A percentile compares a stretch with the other conserved stretches of the same genome.
Evolutionary conservation across 2,797 vertebrate genomes (phyloP).

Genomic region (Gymnoscopelus braueri): DNA sequence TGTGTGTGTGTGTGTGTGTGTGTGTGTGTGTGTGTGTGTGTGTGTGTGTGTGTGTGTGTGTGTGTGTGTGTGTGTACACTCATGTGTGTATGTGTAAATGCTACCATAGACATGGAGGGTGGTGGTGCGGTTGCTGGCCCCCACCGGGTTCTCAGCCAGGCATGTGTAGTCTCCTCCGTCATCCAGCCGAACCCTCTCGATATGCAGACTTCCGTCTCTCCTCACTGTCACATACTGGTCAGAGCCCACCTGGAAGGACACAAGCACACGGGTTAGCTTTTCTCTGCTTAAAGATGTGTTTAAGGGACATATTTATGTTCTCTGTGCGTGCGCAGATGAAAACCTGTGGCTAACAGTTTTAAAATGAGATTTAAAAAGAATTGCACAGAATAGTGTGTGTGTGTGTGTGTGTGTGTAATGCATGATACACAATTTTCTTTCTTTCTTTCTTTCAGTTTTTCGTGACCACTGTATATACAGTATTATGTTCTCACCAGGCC

Average conservation of each 20-base stretch:
- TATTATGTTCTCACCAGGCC: slow-evolving; percentile 82
- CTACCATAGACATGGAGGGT: slow-evolving; percentile 88
- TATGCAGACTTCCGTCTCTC: slow-evolving; percentile 92
- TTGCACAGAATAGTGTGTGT: not conserved
- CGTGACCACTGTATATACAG: not conserved
- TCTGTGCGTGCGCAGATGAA: no score
- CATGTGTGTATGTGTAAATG: not conserved
- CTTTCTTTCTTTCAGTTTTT: not conserved
- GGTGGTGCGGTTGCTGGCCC: slow-evolving; percentile 89
- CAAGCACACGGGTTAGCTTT: not conserved
- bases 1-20: slow-evolving; percentile 1
- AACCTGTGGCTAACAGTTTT: no score
- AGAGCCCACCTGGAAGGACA: slow-evolving; percentile 84
- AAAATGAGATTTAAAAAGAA: no score
- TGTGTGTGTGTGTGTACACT: not conserved
- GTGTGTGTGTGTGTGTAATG: not conserved
- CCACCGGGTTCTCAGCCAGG: slow-evolving; percentile 88
- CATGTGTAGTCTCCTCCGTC: slow-evolving; percentile 92
- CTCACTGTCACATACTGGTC: slow-evolving; percentile 88
- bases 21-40: not conserved
- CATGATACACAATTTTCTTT: no score
- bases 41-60: not conserved
- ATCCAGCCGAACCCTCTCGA: slow-evolving; percentile 89
- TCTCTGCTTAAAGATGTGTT: no score
- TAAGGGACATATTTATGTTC: no score